Base-by-base conservation (phyloP, 2,113 vertebrate species). In the Lathamus discolor region DNA sequence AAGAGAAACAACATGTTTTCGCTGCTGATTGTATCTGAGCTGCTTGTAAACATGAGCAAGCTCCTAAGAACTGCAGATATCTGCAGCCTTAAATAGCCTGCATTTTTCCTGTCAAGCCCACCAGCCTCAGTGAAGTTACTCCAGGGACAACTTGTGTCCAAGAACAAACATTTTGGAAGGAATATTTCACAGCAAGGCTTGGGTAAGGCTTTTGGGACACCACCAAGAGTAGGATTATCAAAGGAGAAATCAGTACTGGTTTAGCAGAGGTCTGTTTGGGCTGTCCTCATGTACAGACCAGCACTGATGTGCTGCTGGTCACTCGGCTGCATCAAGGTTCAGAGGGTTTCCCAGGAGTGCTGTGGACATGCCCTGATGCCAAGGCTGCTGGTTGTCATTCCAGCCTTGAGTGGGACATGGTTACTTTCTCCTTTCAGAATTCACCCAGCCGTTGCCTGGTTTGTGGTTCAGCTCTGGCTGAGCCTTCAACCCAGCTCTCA, bases 381-480 rank as follows among this genome's bases (percentile, higher is more conserved):
- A 70, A 17, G 0, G 1, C 37, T 49, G 44, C 37, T 77, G 35
- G 28, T 13, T 20, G 5, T 44, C 39, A 3, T 61, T 79, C n/a
- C 35, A 48, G 46, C 18, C 52, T 16, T 0, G 6, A 78, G 22
- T 5, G 5, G 48, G 20, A 39, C 41, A 27, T 33, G 1, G 0
- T 31, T 15, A 61, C 46, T 4, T 62, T 35, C 41, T 27, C 68
- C 68, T 55, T 62, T 10, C 20, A 28, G 48, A 52, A 62, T 20
- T 18, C 39, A 52, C 20, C 17, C 73, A 61, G 59, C 31, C 13
- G 10, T 17, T 33, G 61, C 85, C 61, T 12, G 13, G 27, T 41
- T 43, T 43, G 29, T 12, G 22, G 22, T 62, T 73, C 59, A 61
- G 25, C 66, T 52, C 43, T 2, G 1, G 37, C 37, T 46, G 29